Base-by-base conservation (phyloP, 2,113 vertebrate species). In the Trinectes maculatus region DNA sequence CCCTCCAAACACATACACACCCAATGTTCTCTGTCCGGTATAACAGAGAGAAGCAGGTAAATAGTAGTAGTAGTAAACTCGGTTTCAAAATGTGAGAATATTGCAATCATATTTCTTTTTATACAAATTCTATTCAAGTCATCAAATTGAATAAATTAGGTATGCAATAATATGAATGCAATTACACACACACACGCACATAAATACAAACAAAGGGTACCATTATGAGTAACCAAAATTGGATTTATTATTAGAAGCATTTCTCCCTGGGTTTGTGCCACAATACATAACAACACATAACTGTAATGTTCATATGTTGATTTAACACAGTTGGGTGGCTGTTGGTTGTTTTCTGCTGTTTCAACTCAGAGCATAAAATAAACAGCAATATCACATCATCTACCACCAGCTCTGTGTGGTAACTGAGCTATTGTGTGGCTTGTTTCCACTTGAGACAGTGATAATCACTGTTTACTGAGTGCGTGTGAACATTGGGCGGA, bases 211-310 rank as follows among this genome's bases (percentile, higher is more conserved):
- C 8, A 74, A 3, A 21, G 5, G 19, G 47, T 28, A 25, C 29
- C 49, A 60, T 58, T 18, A 52, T 57, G 25, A 61, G 51, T 66
- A 28, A 57, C 16, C 24, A 36, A 31, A 6, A 71, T 21, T 44
- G 12, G 25, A 62, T 52, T 19, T 68, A 79, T 62, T 62, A 68
- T 57, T 79, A 57, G 43, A 39, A 21, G 48, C 18, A 26, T 18
- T 22, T 8, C 22, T 53, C 47, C 4, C 36, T 51, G 53, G 24
- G 15, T 62, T 26, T 39, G 29, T 31, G 36, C 34, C 31, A 49
- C n/a, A 33, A 34, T 44, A 31, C 28, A 28, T 18, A n/a, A 29
- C 21, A 10, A 19, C 39, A 40, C 47, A 21, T 12, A 26, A 21
- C 37, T 53, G 39, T 42, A 18, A 21, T 54, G 39, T 47, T 36